Base-by-base conservation (phyloP, 2,888 invertebrate genomes). In the Ferrisia virgata region DNA sequence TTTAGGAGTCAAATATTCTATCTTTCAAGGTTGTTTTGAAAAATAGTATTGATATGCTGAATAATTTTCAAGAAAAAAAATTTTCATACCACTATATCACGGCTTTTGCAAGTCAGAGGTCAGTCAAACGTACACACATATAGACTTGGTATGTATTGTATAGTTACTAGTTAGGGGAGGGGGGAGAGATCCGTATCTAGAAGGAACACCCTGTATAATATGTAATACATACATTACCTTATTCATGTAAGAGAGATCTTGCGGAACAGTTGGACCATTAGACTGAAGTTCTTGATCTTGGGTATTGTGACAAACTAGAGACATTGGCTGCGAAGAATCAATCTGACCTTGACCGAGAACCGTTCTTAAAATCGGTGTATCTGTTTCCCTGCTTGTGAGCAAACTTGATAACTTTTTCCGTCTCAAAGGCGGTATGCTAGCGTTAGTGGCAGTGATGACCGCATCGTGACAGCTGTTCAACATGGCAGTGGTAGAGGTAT, bases 331-430 rank as follows among this genome's bases (percentile, higher is more conserved):
- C 0, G 94, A 93, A 31, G 94, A 93, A 87, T 95, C 95, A 0
- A 93, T 92, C n/a, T 93, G 93, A 80, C 93, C 92, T 89, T 95
- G 94, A 36, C 95, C 95, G 82, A 96, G 90, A 6, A 95, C 96
- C 82, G 95, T 95, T 86, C 96, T 91, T 86, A 96, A 89, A 85
- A 96, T 95, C 8, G 95, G 95, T 0, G 95, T 95, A 87, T 95
- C 95, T 76, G 93, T 92, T 72, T 92, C 92, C 1, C 36, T 43
- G 76, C 92, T 92, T 89, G 94, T 93, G 84, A 94, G 87, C 91
- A 94, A 92, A 88, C 93, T 94, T 40, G 88, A 87, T 18, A 53
- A 53, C 87, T 94, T 94, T 89, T 95, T 95, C 85, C 94, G 92
- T 88, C 94, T 94, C 85, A 94, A 89, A 0, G 95, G 94, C 86